Evolutionary conservation across 2,888 invertebrate species (phyloP).

Genomic region (Cephonodes hylas): DNA sequence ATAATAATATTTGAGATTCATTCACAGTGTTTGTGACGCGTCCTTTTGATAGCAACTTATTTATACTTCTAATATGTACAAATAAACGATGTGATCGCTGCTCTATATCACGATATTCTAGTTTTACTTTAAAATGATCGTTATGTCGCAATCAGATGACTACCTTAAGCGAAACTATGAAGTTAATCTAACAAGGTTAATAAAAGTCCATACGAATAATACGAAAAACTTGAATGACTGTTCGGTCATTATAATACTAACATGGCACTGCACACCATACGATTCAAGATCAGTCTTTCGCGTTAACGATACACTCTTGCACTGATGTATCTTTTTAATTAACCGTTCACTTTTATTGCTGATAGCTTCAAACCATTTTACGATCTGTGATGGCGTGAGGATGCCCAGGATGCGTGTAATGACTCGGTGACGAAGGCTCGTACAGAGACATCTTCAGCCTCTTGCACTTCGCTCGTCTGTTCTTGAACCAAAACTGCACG

Average conservation of each 20-base stretch:
- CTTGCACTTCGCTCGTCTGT: slow-evolving; percentile 98
- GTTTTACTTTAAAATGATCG: background rate
- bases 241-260: slow-evolving; percentile 66
- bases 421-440: slow-evolving; percentile 85
- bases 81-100: slow-evolving; percentile 42
- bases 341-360: slow-evolving; percentile 30
- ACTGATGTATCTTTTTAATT: background rate
- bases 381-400: slow-evolving; percentile 78
- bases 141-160: slow-evolving; percentile 24
- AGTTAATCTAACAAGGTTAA: slow-evolving; percentile 42
- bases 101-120: slow-evolving; percentile 13
- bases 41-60: slow-evolving; percentile 47
- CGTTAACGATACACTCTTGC: slow-evolving; percentile 32
- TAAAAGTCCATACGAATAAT: slow-evolving; percentile 54
- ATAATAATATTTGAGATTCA: slow-evolving; percentile 64
- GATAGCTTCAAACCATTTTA: slow-evolving; percentile 61
- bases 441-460: slow-evolving; percentile 95
- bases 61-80: slow-evolving; percentile 49
- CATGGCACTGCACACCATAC: slow-evolving; percentile 77
- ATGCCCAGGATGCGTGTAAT: slow-evolving; percentile 80
- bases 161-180: slow-evolving; percentile 46
- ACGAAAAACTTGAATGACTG: slow-evolving; percentile 48
- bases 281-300: slow-evolving; percentile 74
- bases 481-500: slow-evolving; percentile 99
- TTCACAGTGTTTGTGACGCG: slow-evolving; percentile 49